These are phyloP conservation scores for Amphiprion ocellaris DNA, from an alignment of 2,113 vertebrate genomes.

Conservation along the genomic window DNA sequence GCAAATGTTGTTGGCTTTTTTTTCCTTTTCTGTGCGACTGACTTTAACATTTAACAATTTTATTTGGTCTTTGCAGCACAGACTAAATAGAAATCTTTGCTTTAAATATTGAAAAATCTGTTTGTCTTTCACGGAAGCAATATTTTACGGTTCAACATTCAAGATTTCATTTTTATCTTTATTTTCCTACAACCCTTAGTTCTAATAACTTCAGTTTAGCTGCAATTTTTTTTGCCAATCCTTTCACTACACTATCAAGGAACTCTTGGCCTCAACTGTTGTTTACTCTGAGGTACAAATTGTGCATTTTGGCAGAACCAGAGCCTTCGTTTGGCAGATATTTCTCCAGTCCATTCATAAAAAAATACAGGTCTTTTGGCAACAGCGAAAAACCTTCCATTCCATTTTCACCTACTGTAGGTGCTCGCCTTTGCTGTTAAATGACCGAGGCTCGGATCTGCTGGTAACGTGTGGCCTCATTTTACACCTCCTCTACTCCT, in stretches of 20 bases:
- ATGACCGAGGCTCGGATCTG: constrained; percentile 70
- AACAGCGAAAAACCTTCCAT: constrained; percentile 67
- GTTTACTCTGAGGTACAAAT: constrained; percentile 58
- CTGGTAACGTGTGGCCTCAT: constrained; percentile 77
- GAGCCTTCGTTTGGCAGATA: constrained; percentile 75
- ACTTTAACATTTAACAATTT: constrained; percentile 41
- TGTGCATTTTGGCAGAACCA: constrained; percentile 73
- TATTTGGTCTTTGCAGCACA: constrained; percentile 18
- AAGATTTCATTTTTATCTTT: background rate
- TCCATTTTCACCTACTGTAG: constrained; percentile 83
- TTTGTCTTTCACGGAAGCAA: background rate
- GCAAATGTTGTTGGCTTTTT: constrained; percentile 52
- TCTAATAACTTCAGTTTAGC: constrained; percentile 10
- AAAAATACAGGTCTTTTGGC: constrained; percentile 78
- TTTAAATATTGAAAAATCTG: background rate
- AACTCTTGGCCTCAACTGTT: constrained; percentile 46
- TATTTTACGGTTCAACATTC: background rate
- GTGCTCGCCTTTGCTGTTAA: constrained; percentile 75
- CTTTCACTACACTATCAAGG: constrained; percentile 16
- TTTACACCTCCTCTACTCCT: constrained; percentile 80
- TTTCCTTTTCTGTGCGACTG: constrained; percentile 12
- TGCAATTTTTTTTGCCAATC: constrained; percentile 5
- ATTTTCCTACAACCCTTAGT: background rate
- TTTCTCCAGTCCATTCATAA: constrained; percentile 76
- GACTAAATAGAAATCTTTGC: background rate